Evolutionary conservation across 1,140 invertebrate species (phyloP).

Genomic region (Homarus americanus): DNA sequence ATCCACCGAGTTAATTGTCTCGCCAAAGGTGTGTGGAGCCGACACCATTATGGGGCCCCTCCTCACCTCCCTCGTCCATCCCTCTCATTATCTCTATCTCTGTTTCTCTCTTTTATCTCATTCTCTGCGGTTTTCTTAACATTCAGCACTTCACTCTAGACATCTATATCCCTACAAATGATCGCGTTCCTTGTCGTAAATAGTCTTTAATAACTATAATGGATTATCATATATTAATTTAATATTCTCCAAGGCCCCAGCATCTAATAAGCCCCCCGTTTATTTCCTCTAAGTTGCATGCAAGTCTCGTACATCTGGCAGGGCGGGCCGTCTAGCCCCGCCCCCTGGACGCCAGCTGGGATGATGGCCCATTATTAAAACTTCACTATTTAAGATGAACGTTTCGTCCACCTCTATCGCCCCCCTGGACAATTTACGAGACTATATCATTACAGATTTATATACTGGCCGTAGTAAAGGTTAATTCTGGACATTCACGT

Average conservation of each 20-base stretch:
- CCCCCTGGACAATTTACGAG: constrained; percentile 18
- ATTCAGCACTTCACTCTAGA: background rate
- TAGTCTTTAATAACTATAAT: background rate
- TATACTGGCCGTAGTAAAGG: constrained; percentile 33
- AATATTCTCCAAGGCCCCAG: background rate
- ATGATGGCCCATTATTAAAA: constrained; percentile 40
- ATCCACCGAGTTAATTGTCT: constrained; percentile 42
- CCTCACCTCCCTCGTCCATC: background rate
- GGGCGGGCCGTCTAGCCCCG: background rate
- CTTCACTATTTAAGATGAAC: constrained; percentile 42
- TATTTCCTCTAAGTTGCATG: constrained; percentile 11
- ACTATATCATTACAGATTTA: constrained; percentile 46
- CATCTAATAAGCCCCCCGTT: background rate
- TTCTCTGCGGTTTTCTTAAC: background rate
- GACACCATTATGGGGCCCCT: constrained; percentile 16
- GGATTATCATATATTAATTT: constrained; percentile 5
- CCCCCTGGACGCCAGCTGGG: constrained; percentile 36
- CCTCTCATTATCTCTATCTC: constrained; percentile 27
- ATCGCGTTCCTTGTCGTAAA: background rate
- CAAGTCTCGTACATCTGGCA: constrained; percentile 31
- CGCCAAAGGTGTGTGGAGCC: constrained; percentile 45
- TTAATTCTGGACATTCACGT: constrained; percentile 25
- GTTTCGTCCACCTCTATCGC: constrained; percentile 25
- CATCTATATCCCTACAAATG: background rate
- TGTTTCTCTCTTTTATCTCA: background rate